Base-by-base conservation (phyloP, 53 echinoderm and acorn worm genomes). In the Holothuria scabra region DNA sequence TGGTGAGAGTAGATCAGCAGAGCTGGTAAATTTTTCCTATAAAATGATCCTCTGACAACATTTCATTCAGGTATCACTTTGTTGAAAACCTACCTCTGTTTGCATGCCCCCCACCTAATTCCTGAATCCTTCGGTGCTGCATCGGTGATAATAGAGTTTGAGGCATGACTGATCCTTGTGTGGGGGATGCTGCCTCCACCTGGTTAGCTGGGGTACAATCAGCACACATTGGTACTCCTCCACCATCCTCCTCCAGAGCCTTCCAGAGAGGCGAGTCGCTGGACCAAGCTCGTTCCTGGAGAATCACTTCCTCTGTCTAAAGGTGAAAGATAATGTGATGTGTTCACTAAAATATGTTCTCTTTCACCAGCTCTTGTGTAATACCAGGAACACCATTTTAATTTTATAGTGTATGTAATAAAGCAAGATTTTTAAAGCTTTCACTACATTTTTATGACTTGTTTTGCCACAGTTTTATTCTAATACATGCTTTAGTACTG, bases 221-320 rank as follows among this genome's bases (percentile, higher is more conserved):
- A 33, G 94, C 99, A 46, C 99, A 99, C 31, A 91, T 87, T 3
- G 99, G 99, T 1, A 86, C 85, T 0, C 91, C 92, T 18, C 83
- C 76, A 25, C 67, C 71, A 56, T 83, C 83, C 4, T 99, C 99
- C n/a, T 67, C 63, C 23, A 99, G 74, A 31, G 88, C 89, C 21
- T 92, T 87, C 99, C 99, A 99, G 56, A 99, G 85, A 0, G 94
- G 99, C 4, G 94, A 99, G 66, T 87, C 88, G 12, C 85, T 84
- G 0, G 91, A 85, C 99, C 99, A 95, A 0, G 99, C 94, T 26
- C 84, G 67, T 30, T 92, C 94, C 65, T 99, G 94, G 20, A 99
- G 82, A 30, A 99, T 89, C 48, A 86, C 87, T 75, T 99, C 99
- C 28, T 99, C 99, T 23, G 92, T 91, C 99, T 99, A 12, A n/a